Percentiles rank a stretch among this genome's conserved stretches.
These are phyloP conservation scores for Drosophila mayri DNA, from an alignment of 1,140 invertebrate species.

Conservation along the genomic window DNA sequence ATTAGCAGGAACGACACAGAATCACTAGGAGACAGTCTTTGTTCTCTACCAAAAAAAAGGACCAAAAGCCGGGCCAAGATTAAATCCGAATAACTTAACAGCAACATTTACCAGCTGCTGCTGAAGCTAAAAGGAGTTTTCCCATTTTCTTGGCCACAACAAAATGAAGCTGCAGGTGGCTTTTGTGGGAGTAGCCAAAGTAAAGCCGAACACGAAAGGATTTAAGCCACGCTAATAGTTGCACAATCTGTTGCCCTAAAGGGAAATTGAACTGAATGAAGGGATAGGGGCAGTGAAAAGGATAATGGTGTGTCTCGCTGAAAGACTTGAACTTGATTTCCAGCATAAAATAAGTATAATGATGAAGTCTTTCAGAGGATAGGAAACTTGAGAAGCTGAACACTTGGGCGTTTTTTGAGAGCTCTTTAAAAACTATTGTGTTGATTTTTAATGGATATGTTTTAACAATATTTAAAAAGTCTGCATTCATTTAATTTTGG, in stretches of 20 bases:
- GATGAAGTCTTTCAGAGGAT: not conserved
- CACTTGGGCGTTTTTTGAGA: not conserved
- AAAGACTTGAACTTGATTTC: constrained; percentile 7
- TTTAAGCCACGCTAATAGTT: constrained; percentile 45
- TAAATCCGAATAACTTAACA: constrained; percentile 38
- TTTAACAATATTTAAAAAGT: not conserved
- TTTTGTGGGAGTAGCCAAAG: constrained; percentile 26
- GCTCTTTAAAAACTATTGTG: not conserved
- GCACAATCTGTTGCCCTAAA: constrained; percentile 28
- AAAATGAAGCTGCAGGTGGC: constrained; percentile 62
- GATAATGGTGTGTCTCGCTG: not conserved
- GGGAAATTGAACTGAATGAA: constrained; percentile 39
- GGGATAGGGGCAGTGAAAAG: constrained; percentile 1
- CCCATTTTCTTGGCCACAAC: constrained; percentile 18
- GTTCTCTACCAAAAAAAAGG: not conserved
- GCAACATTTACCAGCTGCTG: constrained; percentile 5
- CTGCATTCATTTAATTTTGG: not conserved
- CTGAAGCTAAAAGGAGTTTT: constrained; percentile 4
- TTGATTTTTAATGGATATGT: not conserved
- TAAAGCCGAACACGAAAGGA: constrained; percentile 43
- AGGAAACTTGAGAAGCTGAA: not conserved
- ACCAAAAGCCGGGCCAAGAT: constrained; percentile 22
- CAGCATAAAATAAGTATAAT: constrained; percentile 14
- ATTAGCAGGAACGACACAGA: constrained; percentile 38
- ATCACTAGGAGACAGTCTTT: not conserved